phyloP scores from a whole-genome alignment of 2,888 invertebrate genomes.

The Beris morrisii region DNA sequence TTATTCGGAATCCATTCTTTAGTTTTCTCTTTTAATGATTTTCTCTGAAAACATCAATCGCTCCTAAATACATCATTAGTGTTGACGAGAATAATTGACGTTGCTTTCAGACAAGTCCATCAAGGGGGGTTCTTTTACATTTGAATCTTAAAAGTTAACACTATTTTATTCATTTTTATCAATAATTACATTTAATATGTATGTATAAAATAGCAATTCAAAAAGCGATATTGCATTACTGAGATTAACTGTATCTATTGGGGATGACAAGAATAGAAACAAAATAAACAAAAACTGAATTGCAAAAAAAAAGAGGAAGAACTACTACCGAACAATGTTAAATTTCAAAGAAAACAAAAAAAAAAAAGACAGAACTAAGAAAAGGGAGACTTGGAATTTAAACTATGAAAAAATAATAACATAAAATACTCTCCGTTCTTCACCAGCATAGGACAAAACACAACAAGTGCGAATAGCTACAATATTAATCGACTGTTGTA shows the following conservation, averaged over 20 bases:
- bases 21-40: not conserved
- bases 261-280: not conserved
- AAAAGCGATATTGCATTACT: conserved; percentile 1
- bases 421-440: too few relatives aligned
- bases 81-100: conserved; percentile 52
- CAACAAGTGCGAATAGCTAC: too few relatives aligned
- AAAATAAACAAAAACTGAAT: too few relatives aligned
- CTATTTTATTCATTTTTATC: not conserved
- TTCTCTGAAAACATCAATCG: conserved; percentile 62
- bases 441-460: too few relatives aligned
- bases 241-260: not conserved
- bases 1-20: conserved; percentile 18
- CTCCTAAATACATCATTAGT: conserved; percentile 58
- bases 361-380: too few relatives aligned
- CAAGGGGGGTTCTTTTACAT: conserved; percentile 9
- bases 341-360: too few relatives aligned
- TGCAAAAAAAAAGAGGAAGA: too few relatives aligned
- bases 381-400: too few relatives aligned
- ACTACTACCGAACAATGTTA: too few relatives aligned
- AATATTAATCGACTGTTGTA: too few relatives aligned
- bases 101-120: conserved; percentile 26
- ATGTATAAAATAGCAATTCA: conserved; percentile 1
- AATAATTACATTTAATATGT: not conserved
- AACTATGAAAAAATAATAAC: too few relatives aligned
- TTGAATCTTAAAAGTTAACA: conserved; percentile 14